Conservation (phyloP, 2,888 invertebrate species). For the Hemithea aestivaria region DNA sequence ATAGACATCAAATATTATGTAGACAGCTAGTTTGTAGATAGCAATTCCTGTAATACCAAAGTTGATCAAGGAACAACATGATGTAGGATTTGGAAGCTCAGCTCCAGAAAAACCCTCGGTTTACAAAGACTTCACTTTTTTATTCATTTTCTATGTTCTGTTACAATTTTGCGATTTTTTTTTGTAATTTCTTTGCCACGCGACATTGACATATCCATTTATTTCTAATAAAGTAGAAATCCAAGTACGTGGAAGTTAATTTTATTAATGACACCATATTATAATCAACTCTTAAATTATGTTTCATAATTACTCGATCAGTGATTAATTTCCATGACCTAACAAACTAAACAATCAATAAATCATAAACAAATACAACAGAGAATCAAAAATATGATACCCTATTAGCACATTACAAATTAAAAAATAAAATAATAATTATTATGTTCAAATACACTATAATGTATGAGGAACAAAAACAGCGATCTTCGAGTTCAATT, state of each 20-base stretch:
- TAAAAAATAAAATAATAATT: constrained; percentile 51
- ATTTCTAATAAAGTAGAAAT: constrained; percentile 74
- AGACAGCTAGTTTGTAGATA: no score
- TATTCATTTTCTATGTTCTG: constrained; percentile 73
- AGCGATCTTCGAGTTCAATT: constrained; percentile 43
- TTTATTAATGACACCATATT: constrained; percentile 72
- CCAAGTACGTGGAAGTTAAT: constrained; percentile 72
- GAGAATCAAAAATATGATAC: constrained; percentile 50
- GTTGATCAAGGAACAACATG: no score
- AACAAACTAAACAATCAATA: constrained; percentile 61
- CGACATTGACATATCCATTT: constrained; percentile 67
- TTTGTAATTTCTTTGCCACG: constrained; percentile 65
- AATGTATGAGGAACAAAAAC: constrained; percentile 47
- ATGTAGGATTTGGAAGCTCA: constrained; percentile 3
- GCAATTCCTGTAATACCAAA: no score
- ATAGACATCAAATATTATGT: no score
- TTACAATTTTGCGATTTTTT: constrained; percentile 78
- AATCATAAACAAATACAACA: constrained; percentile 56
- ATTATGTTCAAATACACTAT: constrained; percentile 51
- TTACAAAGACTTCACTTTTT: constrained; percentile 76
- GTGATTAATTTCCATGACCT: constrained; percentile 67
- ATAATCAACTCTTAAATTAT: constrained; percentile 70
- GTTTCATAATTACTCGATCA: constrained; percentile 64
- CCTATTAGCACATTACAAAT: constrained; percentile 49
- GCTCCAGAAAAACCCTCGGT: constrained; percentile 56